Conservation (phyloP, 1,140 invertebrate species). For the Bombus fervidus region DNA sequence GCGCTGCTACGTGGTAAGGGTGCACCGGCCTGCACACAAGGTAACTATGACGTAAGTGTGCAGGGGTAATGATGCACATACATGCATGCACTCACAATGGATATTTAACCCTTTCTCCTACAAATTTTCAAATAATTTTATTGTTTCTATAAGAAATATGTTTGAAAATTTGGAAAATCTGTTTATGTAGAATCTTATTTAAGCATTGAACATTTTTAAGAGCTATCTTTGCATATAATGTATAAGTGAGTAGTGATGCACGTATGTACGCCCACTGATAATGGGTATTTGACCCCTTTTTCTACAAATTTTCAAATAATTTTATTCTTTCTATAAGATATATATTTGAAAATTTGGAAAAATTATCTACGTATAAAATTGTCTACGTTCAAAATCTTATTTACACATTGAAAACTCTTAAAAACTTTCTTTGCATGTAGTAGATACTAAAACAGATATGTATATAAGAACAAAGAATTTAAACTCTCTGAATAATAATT, state of each 20-base stretch:
- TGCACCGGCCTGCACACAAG: background rate
- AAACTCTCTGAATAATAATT: background rate
- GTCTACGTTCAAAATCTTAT: background rate
- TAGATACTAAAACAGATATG: background rate
- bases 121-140: background rate
- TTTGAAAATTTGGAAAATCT: background rate
- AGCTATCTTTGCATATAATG: background rate
- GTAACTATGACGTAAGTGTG: conserved; percentile 9
- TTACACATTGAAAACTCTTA: background rate
- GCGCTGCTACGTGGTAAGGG: background rate
- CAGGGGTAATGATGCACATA: background rate
- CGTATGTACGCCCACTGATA: background rate
- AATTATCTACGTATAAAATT: background rate
- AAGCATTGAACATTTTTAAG: too few relatives aligned
- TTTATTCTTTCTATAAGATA: background rate
- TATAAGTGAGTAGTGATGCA: background rate
- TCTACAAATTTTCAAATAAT: background rate
- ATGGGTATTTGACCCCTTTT: background rate
- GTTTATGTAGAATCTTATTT: background rate
- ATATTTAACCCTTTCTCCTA: background rate
- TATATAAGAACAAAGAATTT: background rate
- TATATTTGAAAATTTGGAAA: background rate
- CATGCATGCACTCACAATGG: background rate
- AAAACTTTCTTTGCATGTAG: background rate
- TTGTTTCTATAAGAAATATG: background rate